phyloP scores from a whole-genome alignment of 1,140 invertebrate species.

The Drosophila pseudoobscura region DNA sequence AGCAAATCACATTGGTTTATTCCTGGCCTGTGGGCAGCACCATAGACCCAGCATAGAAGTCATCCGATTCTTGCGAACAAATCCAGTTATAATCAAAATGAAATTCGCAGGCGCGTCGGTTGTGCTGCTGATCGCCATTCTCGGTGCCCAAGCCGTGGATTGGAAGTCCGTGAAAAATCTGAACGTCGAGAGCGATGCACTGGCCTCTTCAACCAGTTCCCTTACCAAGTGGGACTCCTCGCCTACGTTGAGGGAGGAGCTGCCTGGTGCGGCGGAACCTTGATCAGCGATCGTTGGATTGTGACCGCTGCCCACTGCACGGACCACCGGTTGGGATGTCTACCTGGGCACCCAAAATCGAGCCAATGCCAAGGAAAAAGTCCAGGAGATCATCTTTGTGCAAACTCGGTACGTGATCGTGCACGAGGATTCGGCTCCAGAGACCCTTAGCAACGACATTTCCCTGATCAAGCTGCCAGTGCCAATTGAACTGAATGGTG shows the following conservation, averaged over 20 bases:
- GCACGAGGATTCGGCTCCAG: conserved; percentile 31
- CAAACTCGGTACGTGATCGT: conserved; percentile 54
- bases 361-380: conserved; percentile 29
- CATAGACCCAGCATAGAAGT: conserved; percentile 25
- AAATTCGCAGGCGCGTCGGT: conserved; percentile 39
- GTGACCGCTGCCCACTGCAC: conserved; percentile 87
- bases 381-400: conserved; percentile 65
- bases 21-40: conserved; percentile 9
- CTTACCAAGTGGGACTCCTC: conserved; percentile 81
- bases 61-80: conserved; percentile 3
- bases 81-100: conserved; percentile 37
- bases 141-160: conserved; percentile 36
- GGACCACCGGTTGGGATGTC: conserved; percentile 76
- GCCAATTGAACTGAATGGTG: conserved; percentile 52
- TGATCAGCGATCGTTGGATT: conserved; percentile 85
- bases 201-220: conserved; percentile 83
- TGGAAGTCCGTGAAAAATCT: conserved; percentile 39
- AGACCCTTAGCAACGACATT: conserved; percentile 57
- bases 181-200: conserved; percentile 22
- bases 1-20: conserved; percentile 38
- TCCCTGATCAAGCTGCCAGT: conserved; percentile 67
- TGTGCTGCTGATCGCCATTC: conserved; percentile 23
- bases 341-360: conserved; percentile 67
- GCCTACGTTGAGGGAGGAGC: conserved; percentile 44
- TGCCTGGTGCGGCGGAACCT: conserved; percentile 85